Conservation (phyloP, 1,140 invertebrate genomes). For the Lerema accius region DNA sequence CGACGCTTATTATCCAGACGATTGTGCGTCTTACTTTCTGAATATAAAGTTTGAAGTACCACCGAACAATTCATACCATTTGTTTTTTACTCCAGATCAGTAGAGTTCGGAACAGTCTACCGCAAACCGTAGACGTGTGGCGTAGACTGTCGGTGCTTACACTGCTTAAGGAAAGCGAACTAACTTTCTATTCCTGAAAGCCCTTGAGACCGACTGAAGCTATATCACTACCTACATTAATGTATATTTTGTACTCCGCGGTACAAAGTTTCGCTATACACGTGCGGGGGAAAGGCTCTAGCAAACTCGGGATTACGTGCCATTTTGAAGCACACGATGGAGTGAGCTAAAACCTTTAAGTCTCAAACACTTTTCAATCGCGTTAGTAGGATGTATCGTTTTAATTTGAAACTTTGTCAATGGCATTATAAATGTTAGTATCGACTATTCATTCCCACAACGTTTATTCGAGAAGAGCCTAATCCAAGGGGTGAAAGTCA, state of each 20-base stretch:
- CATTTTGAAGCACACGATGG: slow-evolving; percentile 5
- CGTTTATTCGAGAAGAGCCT: slow-evolving; percentile 63
- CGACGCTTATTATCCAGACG: slow-evolving; percentile 45
- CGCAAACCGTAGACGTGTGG: slow-evolving; percentile 44
- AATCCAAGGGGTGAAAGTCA: slow-evolving; percentile 71
- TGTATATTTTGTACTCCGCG: slow-evolving; percentile 3
- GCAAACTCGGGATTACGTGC: slow-evolving; percentile 20
- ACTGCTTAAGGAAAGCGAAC: slow-evolving; percentile 42
- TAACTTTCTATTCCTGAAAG: slow-evolving; percentile 45
- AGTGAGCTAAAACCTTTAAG: slow-evolving; percentile 10
- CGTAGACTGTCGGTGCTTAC: slow-evolving; percentile 39
- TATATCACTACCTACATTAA: slow-evolving; percentile 2
- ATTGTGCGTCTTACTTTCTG: slow-evolving; percentile 49
- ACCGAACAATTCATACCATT: slow-evolving; percentile 51
- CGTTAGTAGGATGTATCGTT: slow-evolving; percentile 55
- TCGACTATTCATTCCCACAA: slow-evolving; percentile 68
- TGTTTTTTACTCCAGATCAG: slow-evolving; percentile 45
- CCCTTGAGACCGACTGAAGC: slow-evolving; percentile 34
- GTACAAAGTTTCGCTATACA: slow-evolving; percentile 33
- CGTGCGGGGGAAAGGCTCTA: slow-evolving; percentile 26
- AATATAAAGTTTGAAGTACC: slow-evolving; percentile 52
- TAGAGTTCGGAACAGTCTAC: slow-evolving; percentile 47
- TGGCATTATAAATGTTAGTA: slow-evolving; percentile 67
- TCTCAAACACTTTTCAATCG: slow-evolving; percentile 42
- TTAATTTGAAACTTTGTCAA: slow-evolving; percentile 57